Evolutionary conservation across 2,797 vertebrate species (phyloP), one percentile per base, ranked within the genome.

Genomic region (Hypotaenidia philippensis): DNA sequence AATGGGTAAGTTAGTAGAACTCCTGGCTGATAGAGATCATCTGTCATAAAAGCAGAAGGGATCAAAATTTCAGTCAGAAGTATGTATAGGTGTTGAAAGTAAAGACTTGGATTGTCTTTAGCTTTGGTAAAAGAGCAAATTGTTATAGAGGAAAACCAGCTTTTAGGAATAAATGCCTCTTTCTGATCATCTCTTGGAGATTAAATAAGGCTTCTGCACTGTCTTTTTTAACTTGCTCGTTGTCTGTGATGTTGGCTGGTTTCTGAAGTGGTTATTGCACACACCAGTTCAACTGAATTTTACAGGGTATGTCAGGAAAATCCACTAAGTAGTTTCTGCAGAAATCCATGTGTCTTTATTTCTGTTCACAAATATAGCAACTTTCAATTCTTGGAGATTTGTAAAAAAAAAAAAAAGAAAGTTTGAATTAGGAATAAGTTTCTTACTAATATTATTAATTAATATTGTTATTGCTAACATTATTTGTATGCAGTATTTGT

Each of bases 401-500:
- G 10, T 83, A 66, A 78, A 74, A 32, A 61, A 72, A 0, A 12
- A 41, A 41, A 41, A 41, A 16, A 40, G 15, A 16, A 40, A 41
- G 41, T 90, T 96, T 56, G 7, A 88, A 64, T 88, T 85, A 53
- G 40, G 50, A 76, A 45, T 83, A 57, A 81, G 87, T 94, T 88
- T 91, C 34, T 78, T 69, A 84, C 9, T 83, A 47, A 86, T 60
- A 34, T 55, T 60, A 86, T 94, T 81, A 77, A 71, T 86, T 77
- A 49, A 36, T 45, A 19, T 72, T 93, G 88, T 91, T 91, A 63
- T 91, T 86, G 79, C 81, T 94, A 80, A 72, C 34, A 32, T 83
- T 85, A 81, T 93, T 89, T 95, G 55, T 84, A 65, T 94, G 80
- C 94, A 86, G 21, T 93, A 53, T 95, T 95, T 95, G 77, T 96